These are phyloP conservation scores for Melolontha melolontha DNA, from an alignment of 2,888 invertebrate species.

Conservation along the genomic window DNA sequence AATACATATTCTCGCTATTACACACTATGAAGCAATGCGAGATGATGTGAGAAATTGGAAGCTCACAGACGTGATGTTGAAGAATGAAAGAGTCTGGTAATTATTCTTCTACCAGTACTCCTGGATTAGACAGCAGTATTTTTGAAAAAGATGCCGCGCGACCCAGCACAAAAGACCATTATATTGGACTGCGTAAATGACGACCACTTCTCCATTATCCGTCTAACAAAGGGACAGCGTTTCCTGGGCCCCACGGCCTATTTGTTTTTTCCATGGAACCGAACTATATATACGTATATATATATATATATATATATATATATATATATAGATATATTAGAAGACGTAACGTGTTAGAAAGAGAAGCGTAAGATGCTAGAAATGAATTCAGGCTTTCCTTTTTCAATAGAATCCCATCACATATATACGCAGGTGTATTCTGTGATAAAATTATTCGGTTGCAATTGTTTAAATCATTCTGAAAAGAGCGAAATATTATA, in stretches of 20 bases:
- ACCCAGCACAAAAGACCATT: slow-evolving; percentile 51
- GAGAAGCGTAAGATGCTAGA: no score
- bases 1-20: no score
- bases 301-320: background rate
- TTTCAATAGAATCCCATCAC: no score
- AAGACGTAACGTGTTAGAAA: no score
- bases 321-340: background rate
- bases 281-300: slow-evolving; percentile 1
- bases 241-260: slow-evolving; percentile 38
- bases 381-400: no score
- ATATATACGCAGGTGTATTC: no score
- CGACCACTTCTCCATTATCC: slow-evolving; percentile 51
- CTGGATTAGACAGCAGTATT: slow-evolving; percentile 55
- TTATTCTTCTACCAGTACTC: slow-evolving; percentile 51
- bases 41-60: slow-evolving; percentile 19
- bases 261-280: slow-evolving; percentile 42
- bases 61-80: slow-evolving; percentile 30
- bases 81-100: slow-evolving; percentile 46
- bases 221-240: slow-evolving; percentile 40
- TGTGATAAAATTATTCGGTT: no score
- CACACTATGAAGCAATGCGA: slow-evolving; percentile 2
- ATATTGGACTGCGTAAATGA: slow-evolving; percentile 53
- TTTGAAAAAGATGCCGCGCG: slow-evolving; percentile 47
- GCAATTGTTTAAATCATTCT: no score
- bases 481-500: no score